These are phyloP conservation scores for Spialia ferax DNA, from an alignment of 2,888 invertebrate species.

Conservation along the genomic window DNA sequence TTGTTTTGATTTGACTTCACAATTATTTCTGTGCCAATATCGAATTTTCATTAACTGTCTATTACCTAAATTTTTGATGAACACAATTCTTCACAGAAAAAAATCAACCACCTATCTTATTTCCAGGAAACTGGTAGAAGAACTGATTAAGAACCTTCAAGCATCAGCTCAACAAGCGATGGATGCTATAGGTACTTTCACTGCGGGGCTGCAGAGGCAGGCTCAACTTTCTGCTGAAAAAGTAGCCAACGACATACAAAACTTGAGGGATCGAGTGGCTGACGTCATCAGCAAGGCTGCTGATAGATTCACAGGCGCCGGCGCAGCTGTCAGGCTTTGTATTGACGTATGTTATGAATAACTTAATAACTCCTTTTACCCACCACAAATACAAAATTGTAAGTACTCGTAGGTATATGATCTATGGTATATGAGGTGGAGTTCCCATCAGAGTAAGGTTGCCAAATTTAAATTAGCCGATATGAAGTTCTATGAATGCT, in stretches of 20 bases:
- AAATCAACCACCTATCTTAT: constrained; percentile 7
- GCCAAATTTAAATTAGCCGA: too few relatives aligned
- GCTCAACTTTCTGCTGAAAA: constrained; percentile 54
- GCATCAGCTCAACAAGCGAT: constrained; percentile 63
- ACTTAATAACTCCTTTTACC: neutral
- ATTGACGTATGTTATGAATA: constrained; percentile 61
- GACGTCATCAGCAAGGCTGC: constrained; percentile 58
- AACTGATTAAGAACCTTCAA: constrained; percentile 60
- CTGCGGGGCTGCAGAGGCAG: constrained; percentile 60
- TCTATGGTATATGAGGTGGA: too few relatives aligned
- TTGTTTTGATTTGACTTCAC: too few relatives aligned
- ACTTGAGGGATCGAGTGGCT: constrained; percentile 57
- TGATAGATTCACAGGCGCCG: constrained; percentile 59
- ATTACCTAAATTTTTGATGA: neutral
- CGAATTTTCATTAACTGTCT: too few relatives aligned
- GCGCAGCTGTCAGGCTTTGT: constrained; percentile 60
- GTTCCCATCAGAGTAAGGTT: too few relatives aligned
- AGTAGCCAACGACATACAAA: constrained; percentile 57
- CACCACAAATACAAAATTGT: too few relatives aligned
- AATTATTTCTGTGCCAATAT: too few relatives aligned
- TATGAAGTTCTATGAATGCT: too few relatives aligned
- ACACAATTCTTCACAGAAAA: neutral
- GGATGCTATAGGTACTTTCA: constrained; percentile 59
- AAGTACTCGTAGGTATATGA: too few relatives aligned
- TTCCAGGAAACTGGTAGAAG: constrained; percentile 65